Percentiles rank a stretch among this genome's conserved stretches.
These are phyloP conservation scores for Aphidius colemani DNA, from an alignment of 2,888 invertebrate species.

Conservation along the genomic window DNA sequence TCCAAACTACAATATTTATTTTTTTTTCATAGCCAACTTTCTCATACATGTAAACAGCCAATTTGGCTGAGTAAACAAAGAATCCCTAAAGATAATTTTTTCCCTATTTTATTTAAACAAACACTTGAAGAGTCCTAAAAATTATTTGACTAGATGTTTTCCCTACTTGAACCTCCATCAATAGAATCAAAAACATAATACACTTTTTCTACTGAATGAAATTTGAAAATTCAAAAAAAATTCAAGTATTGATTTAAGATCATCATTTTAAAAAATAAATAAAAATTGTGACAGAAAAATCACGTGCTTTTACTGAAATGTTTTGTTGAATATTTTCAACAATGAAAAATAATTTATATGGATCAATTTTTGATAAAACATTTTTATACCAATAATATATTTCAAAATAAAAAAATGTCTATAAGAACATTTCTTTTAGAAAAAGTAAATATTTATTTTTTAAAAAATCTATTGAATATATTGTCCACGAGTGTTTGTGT, in stretches of 20 bases:
- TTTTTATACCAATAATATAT: background rate
- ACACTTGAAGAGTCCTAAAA: background rate
- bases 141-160: slow-evolving; percentile 1
- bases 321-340: slow-evolving; percentile 11
- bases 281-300: background rate
- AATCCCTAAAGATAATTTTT: slow-evolving; percentile 18
- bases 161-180: background rate
- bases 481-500: too few relatives aligned
- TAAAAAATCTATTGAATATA: too few relatives aligned
- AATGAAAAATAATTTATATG: background rate
- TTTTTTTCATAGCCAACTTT: background rate
- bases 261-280: slow-evolving; percentile 4
- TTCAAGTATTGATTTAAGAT: slow-evolving; percentile 14
- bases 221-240: background rate
- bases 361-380: too few relatives aligned
- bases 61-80: too few relatives aligned
- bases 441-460: background rate
- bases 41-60: background rate
- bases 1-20: background rate
- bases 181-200: slow-evolving; percentile 20
- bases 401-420: background rate
- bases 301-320: slow-evolving; percentile 5
- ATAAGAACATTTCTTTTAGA: background rate
- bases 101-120: slow-evolving; percentile 10
- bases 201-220: background rate